Evolutionary conservation across 2,888 invertebrate genomes (phyloP), one percentile per base, ranked within the genome.

Genomic region (Troides oblongomaculatus): DNA sequence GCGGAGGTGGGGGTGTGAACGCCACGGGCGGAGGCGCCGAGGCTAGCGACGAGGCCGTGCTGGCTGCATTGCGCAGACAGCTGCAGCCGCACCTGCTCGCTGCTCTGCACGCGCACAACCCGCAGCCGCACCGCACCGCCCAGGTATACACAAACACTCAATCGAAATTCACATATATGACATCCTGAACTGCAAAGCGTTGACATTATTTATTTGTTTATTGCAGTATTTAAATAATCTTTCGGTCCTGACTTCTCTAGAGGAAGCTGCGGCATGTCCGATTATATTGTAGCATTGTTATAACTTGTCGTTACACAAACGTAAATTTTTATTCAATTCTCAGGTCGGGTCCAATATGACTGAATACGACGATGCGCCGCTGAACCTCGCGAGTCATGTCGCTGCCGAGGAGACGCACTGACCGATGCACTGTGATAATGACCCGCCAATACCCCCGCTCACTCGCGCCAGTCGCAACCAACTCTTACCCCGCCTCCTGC

Each of bases 61-160:
- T 96, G 78, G 94, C 94, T 63, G 96, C 95, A 62, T 88, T 96
- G 75, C 93, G 96, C 17, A 90, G 95, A 25, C 95, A 95, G 84
- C 93, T 96, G 76, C 95, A 95, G 81, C 96, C 96, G 68, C 95
- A 96, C 82, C 86, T 95, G 70, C 93, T 94, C 82, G 94, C 94
- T 90, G 94, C 95, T 12, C 89, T 95, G 64, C 89, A 94, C 74
- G 93, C 93, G 68, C 93, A 93, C 92, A 94, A 94, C 10, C 89
- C 94, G 67, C 88, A 94, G 66, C 92, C 93, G 70, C 90, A 92
- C 74, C 77, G 74, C 59, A 56, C 14, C 46, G 65, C 75, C 39
- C 76, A 73, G 74, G 75, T 74, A 61, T 62, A 6, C 84, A 84
- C 66, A 76, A 84, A 69, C 91, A 94, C 77, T 93, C 30, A 30